phyloP scores from a whole-genome alignment of 2,797 vertebrate genomes.

The Leptodactylus fallax region DNA sequence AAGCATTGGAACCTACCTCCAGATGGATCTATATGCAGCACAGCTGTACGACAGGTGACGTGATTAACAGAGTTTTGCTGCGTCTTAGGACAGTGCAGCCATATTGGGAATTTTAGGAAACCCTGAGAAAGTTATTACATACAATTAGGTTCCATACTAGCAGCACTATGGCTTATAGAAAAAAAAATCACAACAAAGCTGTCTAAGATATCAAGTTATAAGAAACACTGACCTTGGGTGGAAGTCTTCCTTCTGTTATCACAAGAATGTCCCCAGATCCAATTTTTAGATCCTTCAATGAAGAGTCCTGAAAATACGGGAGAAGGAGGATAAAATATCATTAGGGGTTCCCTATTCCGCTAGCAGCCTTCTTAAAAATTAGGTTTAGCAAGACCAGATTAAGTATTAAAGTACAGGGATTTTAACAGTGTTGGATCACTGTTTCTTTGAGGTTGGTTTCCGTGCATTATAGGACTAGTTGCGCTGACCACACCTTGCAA shows the following conservation, averaged over 20 bases:
- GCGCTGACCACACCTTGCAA: too few relatives aligned
- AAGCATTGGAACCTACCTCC: conserved; percentile 62
- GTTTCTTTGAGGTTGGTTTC: too few relatives aligned
- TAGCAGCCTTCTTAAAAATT: background rate
- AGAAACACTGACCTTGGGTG: conserved; percentile 80
- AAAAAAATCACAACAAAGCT: background rate
- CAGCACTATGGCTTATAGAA: background rate
- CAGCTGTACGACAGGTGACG: conserved; percentile 64
- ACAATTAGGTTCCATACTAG: background rate
- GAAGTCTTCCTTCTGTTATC: conserved; percentile 86
- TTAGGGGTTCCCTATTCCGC: too few relatives aligned
- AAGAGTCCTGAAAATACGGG: conserved; percentile 76
- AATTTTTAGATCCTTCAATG: conserved; percentile 84
- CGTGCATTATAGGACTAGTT: too few relatives aligned
- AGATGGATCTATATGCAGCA: conserved; percentile 61
- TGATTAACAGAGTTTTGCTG: conserved; percentile 65
- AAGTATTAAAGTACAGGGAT: too few relatives aligned
- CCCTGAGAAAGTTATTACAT: conserved; percentile 75
- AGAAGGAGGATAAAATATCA: background rate
- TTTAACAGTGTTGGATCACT: too few relatives aligned
- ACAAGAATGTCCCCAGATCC: conserved; percentile 87
- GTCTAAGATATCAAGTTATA: background rate
- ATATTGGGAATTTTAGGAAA: conserved; percentile 86
- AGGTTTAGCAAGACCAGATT: background rate
- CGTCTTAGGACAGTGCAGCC: conserved; percentile 75